phyloP scores from a whole-genome alignment of 2,797 vertebrate species.

The Myotis daubentonii region DNA sequence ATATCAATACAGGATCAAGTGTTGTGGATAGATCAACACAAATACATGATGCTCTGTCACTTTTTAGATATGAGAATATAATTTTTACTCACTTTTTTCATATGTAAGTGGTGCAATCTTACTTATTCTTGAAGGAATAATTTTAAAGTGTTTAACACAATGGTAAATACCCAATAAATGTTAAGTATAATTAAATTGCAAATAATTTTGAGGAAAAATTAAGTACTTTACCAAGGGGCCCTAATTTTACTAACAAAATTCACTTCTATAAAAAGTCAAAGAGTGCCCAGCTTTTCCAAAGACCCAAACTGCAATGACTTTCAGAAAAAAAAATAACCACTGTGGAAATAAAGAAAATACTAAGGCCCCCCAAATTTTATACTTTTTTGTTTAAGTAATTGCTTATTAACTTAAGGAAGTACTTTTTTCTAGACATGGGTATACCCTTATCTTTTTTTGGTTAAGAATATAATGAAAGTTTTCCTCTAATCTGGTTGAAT shows the following conservation, averaged over 20 bases:
- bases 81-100: neutral
- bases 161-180: neutral
- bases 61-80: neutral
- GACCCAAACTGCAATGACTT: slow-evolving; percentile 71
- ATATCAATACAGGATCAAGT: neutral
- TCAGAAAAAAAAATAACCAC: slow-evolving; percentile 59
- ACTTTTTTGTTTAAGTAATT: slow-evolving; percentile 76
- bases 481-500: slow-evolving; percentile 34
- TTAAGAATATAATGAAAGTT: slow-evolving; percentile 49
- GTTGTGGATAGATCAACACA: neutral
- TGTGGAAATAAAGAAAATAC: slow-evolving; percentile 74
- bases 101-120: neutral
- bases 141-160: neutral
- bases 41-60: neutral
- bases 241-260: slow-evolving; percentile 46
- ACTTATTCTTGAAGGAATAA: neutral
- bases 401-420: slow-evolving; percentile 76
- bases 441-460: slow-evolving; percentile 6
- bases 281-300: slow-evolving; percentile 41
- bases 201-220: slow-evolving; percentile 48
- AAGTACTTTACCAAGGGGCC: neutral
- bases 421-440: slow-evolving; percentile 48
- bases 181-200: slow-evolving; percentile 48
- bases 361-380: slow-evolving; percentile 70
- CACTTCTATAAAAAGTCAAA: slow-evolving; percentile 57